Evolutionary conservation across 2,888 invertebrate genomes (phyloP).

Genomic region (Pachycephus smyrnensis): DNA sequence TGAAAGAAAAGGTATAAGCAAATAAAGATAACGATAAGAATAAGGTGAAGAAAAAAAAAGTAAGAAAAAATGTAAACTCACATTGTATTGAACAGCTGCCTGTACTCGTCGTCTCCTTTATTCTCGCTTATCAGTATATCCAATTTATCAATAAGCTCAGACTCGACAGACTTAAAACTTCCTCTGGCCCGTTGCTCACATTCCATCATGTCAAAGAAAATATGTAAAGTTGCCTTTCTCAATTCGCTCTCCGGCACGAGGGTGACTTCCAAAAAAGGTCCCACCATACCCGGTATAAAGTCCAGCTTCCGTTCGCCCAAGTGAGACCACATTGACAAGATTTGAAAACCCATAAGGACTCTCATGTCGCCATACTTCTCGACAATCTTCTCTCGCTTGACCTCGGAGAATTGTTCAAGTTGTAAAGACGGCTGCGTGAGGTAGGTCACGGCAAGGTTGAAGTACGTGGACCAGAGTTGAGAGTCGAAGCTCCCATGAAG

Average conservation of each 20-base stretch:
- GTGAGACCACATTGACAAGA: conserved; percentile 91
- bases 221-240: conserved; percentile 89
- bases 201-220: conserved; percentile 96
- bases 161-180: conserved; percentile 91
- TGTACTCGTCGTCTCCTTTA: conserved; percentile 93
- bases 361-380: conserved; percentile 91
- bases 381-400: conserved; percentile 81
- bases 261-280: conserved; percentile 93
- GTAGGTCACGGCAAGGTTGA: conserved; percentile 83
- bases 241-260: conserved; percentile 88
- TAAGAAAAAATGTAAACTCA: conserved; percentile 71
- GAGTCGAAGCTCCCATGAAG: conserved; percentile 73
- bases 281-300: conserved; percentile 93
- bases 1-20: neutral
- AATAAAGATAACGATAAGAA: neutral
- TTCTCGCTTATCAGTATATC: conserved; percentile 93
- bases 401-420: conserved; percentile 84
- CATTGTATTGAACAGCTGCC: conserved; percentile 95
- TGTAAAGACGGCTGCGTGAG: conserved; percentile 85
- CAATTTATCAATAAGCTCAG: conserved; percentile 92
- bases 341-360: conserved; percentile 91
- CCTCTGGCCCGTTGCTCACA: conserved; percentile 87
- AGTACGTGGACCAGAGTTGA: conserved; percentile 81
- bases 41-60: conserved; percentile 15
- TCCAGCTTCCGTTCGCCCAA: conserved; percentile 88